Evolutionary conservation across 2,888 invertebrate species (phyloP).

Genomic region (Chromoteleia sp.): DNA sequence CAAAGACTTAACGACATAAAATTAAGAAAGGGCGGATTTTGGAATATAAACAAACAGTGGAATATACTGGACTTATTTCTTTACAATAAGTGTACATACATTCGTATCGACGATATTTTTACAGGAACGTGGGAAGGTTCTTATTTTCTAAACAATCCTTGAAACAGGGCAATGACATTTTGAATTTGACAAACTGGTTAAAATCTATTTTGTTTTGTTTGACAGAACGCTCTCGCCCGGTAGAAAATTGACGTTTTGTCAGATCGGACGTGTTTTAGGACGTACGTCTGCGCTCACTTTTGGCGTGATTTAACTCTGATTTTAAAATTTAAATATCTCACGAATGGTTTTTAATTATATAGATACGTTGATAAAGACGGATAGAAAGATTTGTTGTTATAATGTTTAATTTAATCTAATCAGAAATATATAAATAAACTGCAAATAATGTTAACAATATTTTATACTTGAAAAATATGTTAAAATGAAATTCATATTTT

Average conservation of each 20-base stretch:
- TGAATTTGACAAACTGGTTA: slow-evolving; percentile 23
- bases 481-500: no score
- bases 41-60: slow-evolving; percentile 16
- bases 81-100: neutral
- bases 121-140: neutral
- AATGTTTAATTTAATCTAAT: no score
- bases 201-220: slow-evolving; percentile 27
- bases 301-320: neutral
- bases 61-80: neutral
- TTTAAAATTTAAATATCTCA: slow-evolving; percentile 4
- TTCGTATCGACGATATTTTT: neutral
- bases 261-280: slow-evolving; percentile 5
- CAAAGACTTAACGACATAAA: neutral
- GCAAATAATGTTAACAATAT: no score
- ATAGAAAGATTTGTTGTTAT: no score
- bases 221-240: slow-evolving; percentile 48
- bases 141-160: neutral
- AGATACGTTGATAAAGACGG: no score
- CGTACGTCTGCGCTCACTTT: neutral
- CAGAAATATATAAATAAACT: no score
- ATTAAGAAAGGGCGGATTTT: neutral
- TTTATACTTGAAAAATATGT: no score
- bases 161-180: slow-evolving; percentile 33
- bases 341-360: no score
- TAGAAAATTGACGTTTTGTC: slow-evolving; percentile 52